phyloP scores from a whole-genome alignment of 2,113 vertebrate species.

The Tiliqua scincoides region DNA sequence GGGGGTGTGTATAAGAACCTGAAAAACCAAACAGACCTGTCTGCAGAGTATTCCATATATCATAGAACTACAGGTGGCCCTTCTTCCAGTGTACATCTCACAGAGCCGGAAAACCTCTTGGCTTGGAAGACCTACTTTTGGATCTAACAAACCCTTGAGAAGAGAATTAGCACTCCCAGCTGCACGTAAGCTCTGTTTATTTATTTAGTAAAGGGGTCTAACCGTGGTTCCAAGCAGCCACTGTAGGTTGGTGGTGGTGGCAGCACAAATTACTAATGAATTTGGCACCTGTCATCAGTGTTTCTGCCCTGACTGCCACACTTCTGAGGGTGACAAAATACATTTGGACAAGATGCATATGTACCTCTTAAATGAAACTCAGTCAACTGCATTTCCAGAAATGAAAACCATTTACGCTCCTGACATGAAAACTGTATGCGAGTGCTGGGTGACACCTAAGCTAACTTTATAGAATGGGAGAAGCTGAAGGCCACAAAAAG shows the following conservation, averaged over 20 bases:
- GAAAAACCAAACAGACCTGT: constrained; percentile 79
- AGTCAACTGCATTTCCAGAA: constrained; percentile 19
- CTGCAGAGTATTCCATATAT: constrained; percentile 69
- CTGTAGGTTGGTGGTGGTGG: not conserved
- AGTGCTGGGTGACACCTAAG: not conserved
- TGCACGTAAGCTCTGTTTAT: constrained; percentile 71
- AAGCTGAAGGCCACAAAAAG: not conserved
- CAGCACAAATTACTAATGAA: not conserved
- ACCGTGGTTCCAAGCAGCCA: constrained; percentile 14
- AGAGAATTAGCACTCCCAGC: constrained; percentile 34
- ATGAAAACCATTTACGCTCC: not conserved
- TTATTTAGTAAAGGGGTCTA: constrained; percentile 27
- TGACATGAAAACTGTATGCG: constrained; percentile 7
- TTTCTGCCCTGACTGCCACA: not conserved
- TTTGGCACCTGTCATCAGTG: constrained; percentile 4
- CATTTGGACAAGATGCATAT: constrained; percentile 10
- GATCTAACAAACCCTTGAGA: constrained; percentile 45
- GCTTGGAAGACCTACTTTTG: constrained; percentile 55
- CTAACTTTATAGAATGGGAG: not conserved
- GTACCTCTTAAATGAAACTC: not conserved
- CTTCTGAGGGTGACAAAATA: constrained; percentile 4
- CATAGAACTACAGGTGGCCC: constrained; percentile 69
- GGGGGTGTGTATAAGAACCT: constrained; percentile 72
- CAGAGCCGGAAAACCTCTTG: constrained; percentile 50
- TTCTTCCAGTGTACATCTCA: constrained; percentile 53